phyloP scores from a whole-genome alignment of 2,113 vertebrate species.

The Maccullochella peelii region DNA sequence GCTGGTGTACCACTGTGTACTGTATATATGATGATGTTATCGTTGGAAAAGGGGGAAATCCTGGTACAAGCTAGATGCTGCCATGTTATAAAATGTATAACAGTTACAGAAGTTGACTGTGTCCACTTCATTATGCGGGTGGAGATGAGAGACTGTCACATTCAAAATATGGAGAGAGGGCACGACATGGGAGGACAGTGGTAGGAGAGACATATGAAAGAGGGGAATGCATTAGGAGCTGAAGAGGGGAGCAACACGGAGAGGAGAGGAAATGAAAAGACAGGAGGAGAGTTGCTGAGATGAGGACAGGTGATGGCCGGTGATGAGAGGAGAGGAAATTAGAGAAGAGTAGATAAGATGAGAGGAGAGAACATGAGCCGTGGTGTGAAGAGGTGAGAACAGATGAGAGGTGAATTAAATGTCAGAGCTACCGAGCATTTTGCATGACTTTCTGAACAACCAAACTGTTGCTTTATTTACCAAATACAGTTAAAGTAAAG shows the following conservation, averaged over 20 bases:
- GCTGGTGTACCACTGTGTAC: too few species aligned
- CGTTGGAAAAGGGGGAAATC: neutral
- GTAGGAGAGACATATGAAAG: neutral
- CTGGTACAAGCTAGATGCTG: neutral
- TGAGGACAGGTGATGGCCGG: conserved; percentile 14
- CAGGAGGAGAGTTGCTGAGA: neutral
- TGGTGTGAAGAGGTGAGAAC: conserved; percentile 1
- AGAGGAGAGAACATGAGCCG: conserved; percentile 20
- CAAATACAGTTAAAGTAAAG: neutral
- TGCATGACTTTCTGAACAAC: neutral
- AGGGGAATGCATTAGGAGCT: neutral
- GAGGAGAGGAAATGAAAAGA: conserved; percentile 41
- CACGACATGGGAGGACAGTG: neutral
- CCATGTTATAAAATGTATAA: neutral
- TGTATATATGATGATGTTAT: neutral
- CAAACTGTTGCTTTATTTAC: neutral
- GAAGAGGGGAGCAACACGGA: neutral
- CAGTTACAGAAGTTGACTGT: neutral
- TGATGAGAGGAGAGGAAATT: conserved; percentile 43
- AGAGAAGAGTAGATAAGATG: conserved; percentile 34
- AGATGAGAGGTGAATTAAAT: conserved; percentile 22
- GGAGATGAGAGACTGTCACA: neutral
- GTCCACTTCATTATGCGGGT: neutral
- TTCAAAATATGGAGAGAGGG: neutral
- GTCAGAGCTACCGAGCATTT: neutral